These are phyloP conservation scores for Stichodactyla helianthus DNA, from an alignment of 64 coral and sea anemone species.

Conservation along the genomic window DNA sequence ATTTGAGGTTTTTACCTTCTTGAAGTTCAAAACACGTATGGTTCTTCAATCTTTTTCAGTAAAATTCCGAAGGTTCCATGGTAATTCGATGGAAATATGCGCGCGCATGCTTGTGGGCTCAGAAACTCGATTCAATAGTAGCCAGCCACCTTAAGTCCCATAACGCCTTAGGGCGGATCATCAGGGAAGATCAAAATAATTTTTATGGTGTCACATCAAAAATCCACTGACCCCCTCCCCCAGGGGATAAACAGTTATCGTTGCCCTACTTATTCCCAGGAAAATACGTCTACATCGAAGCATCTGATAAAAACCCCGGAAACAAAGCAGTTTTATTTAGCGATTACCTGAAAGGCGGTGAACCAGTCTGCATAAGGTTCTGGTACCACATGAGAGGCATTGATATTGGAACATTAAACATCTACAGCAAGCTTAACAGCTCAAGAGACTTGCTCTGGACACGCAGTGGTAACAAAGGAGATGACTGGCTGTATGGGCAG, in stretches of 20 bases:
- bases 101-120: too few relatives aligned
- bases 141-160: too few relatives aligned
- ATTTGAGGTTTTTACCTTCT: too few relatives aligned
- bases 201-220: too few relatives aligned
- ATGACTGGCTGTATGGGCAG: constrained; percentile 44
- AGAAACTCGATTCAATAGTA: too few relatives aligned
- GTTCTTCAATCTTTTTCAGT: too few relatives aligned
- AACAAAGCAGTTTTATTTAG: constrained; percentile 10
- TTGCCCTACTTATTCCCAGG: neutral
- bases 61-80: too few relatives aligned
- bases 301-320: constrained; percentile 20
- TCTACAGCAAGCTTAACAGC: constrained; percentile 27
- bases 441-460: constrained; percentile 21
- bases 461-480: constrained; percentile 23
- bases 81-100: too few relatives aligned
- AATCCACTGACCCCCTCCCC: too few relatives aligned
- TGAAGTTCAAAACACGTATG: too few relatives aligned
- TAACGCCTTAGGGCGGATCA: too few relatives aligned
- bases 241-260: neutral
- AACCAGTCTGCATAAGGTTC: constrained; percentile 36
- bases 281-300: constrained; percentile 44
- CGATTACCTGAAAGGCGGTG: neutral
- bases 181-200: too few relatives aligned
- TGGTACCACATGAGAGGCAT: constrained; percentile 64
- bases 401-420: constrained; percentile 32